These are phyloP conservation scores for Pantherophis vulpinus DNA, from an alignment of 2,797 vertebrate genomes.

Conservation along the genomic window DNA sequence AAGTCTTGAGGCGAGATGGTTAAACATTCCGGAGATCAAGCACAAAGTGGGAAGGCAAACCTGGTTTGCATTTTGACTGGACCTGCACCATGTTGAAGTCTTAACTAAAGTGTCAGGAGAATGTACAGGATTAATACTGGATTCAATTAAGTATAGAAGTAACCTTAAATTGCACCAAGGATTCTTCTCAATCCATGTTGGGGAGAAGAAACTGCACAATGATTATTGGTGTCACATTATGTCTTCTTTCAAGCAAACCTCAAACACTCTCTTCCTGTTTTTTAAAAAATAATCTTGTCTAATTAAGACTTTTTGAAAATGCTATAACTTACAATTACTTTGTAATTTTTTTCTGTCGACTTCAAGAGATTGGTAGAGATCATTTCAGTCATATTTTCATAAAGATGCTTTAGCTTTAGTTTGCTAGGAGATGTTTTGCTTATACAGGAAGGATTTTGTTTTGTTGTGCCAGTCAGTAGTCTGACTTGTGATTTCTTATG, in stretches of 20 bases:
- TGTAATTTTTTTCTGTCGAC: background rate
- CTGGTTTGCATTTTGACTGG: background rate
- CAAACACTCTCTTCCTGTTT: background rate
- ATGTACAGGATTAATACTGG: background rate
- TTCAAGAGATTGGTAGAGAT: background rate
- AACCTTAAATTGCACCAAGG: background rate
- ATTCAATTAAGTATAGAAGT: background rate
- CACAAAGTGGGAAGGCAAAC: background rate
- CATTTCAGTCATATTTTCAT: background rate
- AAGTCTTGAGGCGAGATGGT: background rate
- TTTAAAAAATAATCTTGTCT: background rate
- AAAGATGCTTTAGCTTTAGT: background rate
- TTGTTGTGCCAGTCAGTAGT: background rate
- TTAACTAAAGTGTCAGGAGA: background rate
- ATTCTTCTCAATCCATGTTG: background rate
- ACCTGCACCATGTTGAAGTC: background rate
- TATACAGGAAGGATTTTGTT: background rate
- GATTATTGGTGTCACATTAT: background rate
- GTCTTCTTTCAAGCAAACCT: background rate
- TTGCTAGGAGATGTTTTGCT: background rate
- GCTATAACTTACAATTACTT: background rate
- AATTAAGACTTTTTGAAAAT: background rate
- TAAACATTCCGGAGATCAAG: background rate
- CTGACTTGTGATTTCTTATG: background rate
- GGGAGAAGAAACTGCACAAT: background rate